Percentiles rank a stretch among this genome's conserved stretches.
Evolutionary conservation across 2,113 vertebrate genomes (phyloP).

Genomic region (Lonchura striata): DNA sequence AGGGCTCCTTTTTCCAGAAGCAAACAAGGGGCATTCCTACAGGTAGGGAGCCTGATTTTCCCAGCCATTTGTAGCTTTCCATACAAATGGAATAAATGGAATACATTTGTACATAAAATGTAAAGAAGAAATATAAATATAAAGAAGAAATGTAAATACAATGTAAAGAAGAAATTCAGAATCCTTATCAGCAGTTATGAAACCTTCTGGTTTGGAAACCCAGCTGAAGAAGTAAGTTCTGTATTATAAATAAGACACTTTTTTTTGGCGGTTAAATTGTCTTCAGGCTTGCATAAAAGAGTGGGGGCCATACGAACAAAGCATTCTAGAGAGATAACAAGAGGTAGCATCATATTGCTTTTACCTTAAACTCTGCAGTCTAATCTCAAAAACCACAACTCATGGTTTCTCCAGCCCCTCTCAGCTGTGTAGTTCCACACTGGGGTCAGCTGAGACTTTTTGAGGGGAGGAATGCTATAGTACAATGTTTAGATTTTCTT

Average conservation of each 20-base stretch:
- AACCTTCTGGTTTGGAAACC: neutral
- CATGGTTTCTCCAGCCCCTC: neutral
- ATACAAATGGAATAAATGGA: neutral
- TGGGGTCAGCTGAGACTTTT: neutral
- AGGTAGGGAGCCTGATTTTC: neutral
- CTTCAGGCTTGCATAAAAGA: neutral
- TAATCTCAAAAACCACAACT: neutral
- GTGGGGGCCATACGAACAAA: neutral
- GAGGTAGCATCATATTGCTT: neutral
- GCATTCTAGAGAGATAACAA: neutral
- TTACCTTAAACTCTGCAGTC: neutral
- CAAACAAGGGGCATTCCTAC: neutral
- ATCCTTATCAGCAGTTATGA: neutral
- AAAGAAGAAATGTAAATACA: neutral
- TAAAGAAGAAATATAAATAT: neutral
- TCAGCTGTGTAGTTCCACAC: neutral
- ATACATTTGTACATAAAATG: neutral
- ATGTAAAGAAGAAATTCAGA: neutral
- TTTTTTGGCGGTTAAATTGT: neutral
- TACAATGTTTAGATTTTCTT: neutral
- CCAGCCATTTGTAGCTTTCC: neutral
- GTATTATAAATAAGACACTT: neutral
- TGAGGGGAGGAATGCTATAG: neutral
- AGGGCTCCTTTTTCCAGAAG: neutral
- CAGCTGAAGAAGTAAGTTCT: neutral